These are phyloP conservation scores for Ceyx melanurus DNA, from an alignment of 2,113 vertebrate genomes.

Conservation along the genomic window DNA sequence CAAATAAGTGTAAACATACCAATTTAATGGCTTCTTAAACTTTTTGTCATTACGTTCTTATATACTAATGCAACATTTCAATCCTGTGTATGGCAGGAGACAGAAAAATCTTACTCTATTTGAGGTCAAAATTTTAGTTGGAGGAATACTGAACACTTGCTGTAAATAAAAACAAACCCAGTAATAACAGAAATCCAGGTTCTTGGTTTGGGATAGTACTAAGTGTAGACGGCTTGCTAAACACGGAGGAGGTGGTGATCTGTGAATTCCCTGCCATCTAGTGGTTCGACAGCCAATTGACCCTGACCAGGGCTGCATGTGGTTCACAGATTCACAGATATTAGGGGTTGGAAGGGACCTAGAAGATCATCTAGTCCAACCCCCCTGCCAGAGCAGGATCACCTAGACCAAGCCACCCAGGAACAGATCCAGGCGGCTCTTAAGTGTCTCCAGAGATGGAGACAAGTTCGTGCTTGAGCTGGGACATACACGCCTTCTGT, in stretches of 20 bases:
- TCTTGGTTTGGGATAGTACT: neutral
- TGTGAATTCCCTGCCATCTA: conserved; percentile 40
- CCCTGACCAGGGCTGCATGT: too few relatives aligned
- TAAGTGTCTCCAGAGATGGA: too few relatives aligned
- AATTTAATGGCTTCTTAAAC: neutral
- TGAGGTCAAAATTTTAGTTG: neutral
- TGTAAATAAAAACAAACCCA: neutral
- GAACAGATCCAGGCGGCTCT: too few relatives aligned
- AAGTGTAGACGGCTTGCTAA: neutral
- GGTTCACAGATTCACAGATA: too few relatives aligned
- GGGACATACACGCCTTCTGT: neutral
- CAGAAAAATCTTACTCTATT: neutral
- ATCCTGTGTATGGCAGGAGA: neutral
- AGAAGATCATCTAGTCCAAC: too few relatives aligned
- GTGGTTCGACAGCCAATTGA: neutral
- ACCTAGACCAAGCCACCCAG: too few relatives aligned
- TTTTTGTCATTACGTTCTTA: neutral
- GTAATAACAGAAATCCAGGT: neutral
- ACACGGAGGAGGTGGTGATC: neutral
- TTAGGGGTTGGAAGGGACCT: too few relatives aligned
- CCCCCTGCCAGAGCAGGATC: too few relatives aligned
- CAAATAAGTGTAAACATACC: neutral
- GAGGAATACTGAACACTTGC: neutral
- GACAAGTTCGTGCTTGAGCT: neutral
- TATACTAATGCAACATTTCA: neutral